These are phyloP conservation scores for Sphaeramia orbicularis DNA, from an alignment of 2,797 vertebrate species.

Conservation along the genomic window DNA sequence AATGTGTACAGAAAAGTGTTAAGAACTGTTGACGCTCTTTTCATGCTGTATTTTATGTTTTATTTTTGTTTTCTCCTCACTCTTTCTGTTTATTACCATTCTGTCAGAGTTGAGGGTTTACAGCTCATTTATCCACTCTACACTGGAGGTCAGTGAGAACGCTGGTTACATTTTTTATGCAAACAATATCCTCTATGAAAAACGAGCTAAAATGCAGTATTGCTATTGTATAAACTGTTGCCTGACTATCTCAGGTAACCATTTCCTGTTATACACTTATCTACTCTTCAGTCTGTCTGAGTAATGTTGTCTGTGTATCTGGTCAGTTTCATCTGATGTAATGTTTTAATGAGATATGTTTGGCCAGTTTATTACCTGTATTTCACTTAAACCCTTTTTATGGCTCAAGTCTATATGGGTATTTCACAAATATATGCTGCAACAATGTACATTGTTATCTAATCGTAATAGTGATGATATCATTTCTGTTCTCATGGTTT, in stretches of 20 bases:
- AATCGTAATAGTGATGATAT: conserved; percentile 48
- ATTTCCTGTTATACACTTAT: conserved; percentile 37
- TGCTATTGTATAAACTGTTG: conserved; percentile 44
- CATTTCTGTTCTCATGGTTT: conserved; percentile 43
- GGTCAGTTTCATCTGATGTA: conserved; percentile 39
- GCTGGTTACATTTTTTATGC: conserved; percentile 52
- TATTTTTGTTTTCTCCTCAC: conserved; percentile 5
- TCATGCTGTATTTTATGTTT: neutral
- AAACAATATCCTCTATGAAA: conserved; percentile 33
- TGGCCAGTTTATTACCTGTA: conserved; percentile 52
- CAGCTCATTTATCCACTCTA: conserved; percentile 4
- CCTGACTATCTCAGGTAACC: conserved; percentile 73
- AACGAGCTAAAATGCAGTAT: conserved; percentile 47
- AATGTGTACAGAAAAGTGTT: conserved; percentile 30
- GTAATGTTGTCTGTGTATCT: conserved; percentile 63
- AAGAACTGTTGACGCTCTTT: conserved; percentile 22
- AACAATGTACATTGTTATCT: conserved; percentile 50
- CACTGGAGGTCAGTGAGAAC: conserved; percentile 32
- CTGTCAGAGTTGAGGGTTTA: conserved; percentile 30
- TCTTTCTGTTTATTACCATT: conserved; percentile 24
- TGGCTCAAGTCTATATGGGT: conserved; percentile 53
- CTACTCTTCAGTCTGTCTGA: conserved; percentile 48
- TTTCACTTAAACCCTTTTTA: conserved; percentile 44
- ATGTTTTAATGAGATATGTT: conserved; percentile 62
- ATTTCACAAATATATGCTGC: conserved; percentile 75